phyloP scores from a whole-genome alignment of 2,888 invertebrate species.

The Leistus spinibarbis region DNA sequence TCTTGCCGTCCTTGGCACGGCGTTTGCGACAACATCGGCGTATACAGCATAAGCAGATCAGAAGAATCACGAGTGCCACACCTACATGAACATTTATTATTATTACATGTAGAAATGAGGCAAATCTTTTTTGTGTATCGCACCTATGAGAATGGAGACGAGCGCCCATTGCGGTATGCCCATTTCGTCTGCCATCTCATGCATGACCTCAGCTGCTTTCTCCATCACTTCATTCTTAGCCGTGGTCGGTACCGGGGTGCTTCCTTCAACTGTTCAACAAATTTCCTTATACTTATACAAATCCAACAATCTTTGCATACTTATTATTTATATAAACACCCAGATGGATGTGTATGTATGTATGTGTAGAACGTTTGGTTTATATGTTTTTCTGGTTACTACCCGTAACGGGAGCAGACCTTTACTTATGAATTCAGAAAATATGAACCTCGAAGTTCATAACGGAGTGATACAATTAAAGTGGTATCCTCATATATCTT shows the following conservation, averaged over 20 bases:
- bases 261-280: conserved; percentile 18
- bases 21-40: conserved; percentile 90
- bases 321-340: too few species aligned
- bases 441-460: too few species aligned
- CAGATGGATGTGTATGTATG: too few species aligned
- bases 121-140: too few species aligned
- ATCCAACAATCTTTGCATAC: too few species aligned
- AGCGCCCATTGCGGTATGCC: conserved; percentile 85
- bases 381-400: too few species aligned
- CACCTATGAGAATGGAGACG: conserved; percentile 83
- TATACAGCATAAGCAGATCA: conserved; percentile 90
- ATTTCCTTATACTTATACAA: too few species aligned
- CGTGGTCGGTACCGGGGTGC: conserved; percentile 39
- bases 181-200: conserved; percentile 70
- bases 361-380: too few species aligned
- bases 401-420: too few species aligned
- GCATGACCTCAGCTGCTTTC: conserved; percentile 63
- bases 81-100: conserved; percentile 55
- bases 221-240: conserved; percentile 41
- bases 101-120: not conserved
- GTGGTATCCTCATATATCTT: too few species aligned
- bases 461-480: too few species aligned
- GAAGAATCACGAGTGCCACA: conserved; percentile 78
- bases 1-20: conserved; percentile 93
- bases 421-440: too few species aligned